A percentile compares a stretch with the other conserved stretches of the same genome.
Evolutionary conservation across 2,888 invertebrate species (phyloP).

Genomic region (Neoscelio sp.): DNA sequence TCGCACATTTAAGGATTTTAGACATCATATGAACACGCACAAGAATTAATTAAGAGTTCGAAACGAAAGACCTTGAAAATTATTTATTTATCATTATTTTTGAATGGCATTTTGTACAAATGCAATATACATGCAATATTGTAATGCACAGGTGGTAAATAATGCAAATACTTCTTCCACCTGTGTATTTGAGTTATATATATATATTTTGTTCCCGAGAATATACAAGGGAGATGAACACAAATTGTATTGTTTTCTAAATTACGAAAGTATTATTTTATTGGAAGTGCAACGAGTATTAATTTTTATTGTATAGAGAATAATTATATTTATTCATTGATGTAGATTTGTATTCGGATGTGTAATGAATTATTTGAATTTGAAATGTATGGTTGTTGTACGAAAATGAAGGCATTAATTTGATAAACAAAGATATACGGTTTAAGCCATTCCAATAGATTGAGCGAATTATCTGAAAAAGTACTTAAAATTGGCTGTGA

Average conservation of each 20-base stretch:
- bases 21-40: constrained; percentile 47
- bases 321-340: neutral
- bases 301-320: neutral
- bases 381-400: no score
- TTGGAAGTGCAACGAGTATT: constrained; percentile 1
- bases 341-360: neutral
- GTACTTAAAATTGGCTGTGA: constrained; percentile 13
- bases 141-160: no score
- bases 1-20: constrained; percentile 47
- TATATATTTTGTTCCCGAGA: no score
- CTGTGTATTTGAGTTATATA: no score
- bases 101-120: neutral
- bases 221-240: no score
- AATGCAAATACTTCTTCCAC: no score
- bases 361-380: no score
- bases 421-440: neutral
- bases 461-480: no score
- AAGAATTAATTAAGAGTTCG: constrained; percentile 21
- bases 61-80: no score
- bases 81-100: neutral
- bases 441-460: no score
- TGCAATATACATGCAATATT: neutral
- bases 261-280: neutral
- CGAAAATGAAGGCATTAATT: no score
- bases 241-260: no score